Percentiles rank a stretch among this genome's conserved stretches.
Conservation (phyloP, 1,140 invertebrate genomes). For the Fragariocoptes setiger region DNA sequence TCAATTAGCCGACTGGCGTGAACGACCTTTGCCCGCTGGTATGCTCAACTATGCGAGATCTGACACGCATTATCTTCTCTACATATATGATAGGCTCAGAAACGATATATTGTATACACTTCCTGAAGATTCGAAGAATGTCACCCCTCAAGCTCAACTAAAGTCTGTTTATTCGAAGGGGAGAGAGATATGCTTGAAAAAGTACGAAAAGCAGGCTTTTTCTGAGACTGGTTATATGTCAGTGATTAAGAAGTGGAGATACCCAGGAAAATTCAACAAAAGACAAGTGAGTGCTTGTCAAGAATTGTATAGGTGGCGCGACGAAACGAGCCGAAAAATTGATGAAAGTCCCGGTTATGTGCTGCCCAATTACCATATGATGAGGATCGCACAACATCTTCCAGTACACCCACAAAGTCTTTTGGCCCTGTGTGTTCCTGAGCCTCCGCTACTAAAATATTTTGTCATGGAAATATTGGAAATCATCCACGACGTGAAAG, state of each 20-base stretch:
- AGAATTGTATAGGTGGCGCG: slow-evolving; percentile 57
- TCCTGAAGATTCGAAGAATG: slow-evolving; percentile 29
- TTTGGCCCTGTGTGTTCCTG: neutral
- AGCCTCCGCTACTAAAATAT: neutral
- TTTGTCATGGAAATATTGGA: neutral
- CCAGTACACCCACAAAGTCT: neutral
- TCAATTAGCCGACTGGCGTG: slow-evolving; percentile 84
- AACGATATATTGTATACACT: slow-evolving; percentile 45
- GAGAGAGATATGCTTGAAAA: slow-evolving; percentile 30
- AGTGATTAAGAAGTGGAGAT: slow-evolving; percentile 38
- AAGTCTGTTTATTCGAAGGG: slow-evolving; percentile 33
- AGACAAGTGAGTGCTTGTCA: slow-evolving; percentile 48
- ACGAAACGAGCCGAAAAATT: slow-evolving; percentile 41
- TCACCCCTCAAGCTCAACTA: slow-evolving; percentile 33
- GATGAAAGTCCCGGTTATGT: slow-evolving; percentile 55
- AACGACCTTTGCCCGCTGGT: slow-evolving; percentile 50
- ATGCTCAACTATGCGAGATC: slow-evolving; percentile 57
- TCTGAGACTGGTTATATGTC: slow-evolving; percentile 35
- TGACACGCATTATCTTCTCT: slow-evolving; percentile 82
- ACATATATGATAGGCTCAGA: slow-evolving; percentile 51
- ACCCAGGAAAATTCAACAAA: slow-evolving; percentile 52
- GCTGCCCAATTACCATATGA: neutral
- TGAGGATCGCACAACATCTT: neutral
- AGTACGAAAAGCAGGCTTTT: slow-evolving; percentile 45
- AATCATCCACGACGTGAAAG: neutral